phyloP scores from a whole-genome alignment of 92 coral and sea anemone genomes.

The Actinostola sp. region DNA sequence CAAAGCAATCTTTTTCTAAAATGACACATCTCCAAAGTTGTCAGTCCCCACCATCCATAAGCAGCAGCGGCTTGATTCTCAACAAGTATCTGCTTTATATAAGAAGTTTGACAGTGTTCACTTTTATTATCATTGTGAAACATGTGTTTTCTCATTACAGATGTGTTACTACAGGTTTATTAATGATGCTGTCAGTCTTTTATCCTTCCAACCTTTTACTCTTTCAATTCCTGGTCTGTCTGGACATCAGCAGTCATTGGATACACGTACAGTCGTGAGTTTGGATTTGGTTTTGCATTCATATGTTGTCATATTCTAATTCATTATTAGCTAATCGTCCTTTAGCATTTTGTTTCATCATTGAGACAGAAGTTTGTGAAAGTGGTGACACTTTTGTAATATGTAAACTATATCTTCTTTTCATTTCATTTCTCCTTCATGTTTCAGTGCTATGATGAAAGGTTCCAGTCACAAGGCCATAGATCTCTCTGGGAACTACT shows the following conservation, averaged over 20 bases:
- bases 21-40: too few relatives aligned
- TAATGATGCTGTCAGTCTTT: constrained; percentile 85
- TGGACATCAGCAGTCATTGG: constrained; percentile 96
- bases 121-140: neutral
- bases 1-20: too few relatives aligned
- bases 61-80: too few relatives aligned
- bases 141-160: too few relatives aligned
- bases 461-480: constrained; percentile 94
- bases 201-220: constrained; percentile 77
- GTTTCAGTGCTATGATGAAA: constrained; percentile 74
- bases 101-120: neutral
- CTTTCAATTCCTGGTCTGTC: constrained; percentile 84
- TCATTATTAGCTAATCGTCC: too few relatives aligned
- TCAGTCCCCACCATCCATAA: too few relatives aligned
- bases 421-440: neutral
- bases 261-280: constrained; percentile 91
- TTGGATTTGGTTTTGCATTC: neutral
- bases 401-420: too few relatives aligned
- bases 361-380: too few relatives aligned
- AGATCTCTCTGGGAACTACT: constrained; percentile 80
- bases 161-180: constrained; percentile 89
- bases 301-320: too few relatives aligned
- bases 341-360: too few relatives aligned
- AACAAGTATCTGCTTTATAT: too few relatives aligned
- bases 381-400: too few relatives aligned